phyloP scores from a whole-genome alignment of 2,797 vertebrate genomes.

The Urosaurus nigricauda region DNA sequence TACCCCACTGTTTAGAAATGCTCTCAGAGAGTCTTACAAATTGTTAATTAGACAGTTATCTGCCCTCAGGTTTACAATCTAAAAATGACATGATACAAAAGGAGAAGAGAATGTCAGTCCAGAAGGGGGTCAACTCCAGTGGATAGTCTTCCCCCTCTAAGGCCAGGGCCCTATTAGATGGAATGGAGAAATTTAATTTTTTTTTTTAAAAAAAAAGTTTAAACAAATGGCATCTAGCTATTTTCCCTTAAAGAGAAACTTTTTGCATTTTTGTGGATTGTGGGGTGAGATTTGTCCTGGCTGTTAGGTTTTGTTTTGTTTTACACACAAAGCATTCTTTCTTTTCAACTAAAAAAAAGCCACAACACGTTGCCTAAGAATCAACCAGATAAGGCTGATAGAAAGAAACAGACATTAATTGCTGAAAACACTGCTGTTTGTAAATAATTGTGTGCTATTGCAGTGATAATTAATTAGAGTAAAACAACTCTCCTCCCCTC shows the following conservation, averaged over 20 bases:
- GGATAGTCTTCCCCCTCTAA: no score
- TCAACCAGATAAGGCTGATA: fast-evolving
- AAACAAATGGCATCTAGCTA: not conserved
- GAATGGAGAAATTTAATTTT: no score
- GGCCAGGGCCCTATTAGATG: no score
- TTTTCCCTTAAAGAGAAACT: not conserved
- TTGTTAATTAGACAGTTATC: no score
- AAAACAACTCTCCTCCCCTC: not conserved
- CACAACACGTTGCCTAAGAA: not conserved
- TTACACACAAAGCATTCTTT: not conserved
- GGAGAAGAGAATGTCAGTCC: no score
- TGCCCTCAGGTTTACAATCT: no score
- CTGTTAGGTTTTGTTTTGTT: not conserved
- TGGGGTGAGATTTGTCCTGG: not conserved
- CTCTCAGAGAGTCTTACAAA: no score
- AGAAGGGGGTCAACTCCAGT: no score
- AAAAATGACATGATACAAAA: no score
- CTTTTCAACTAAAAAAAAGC: not conserved
- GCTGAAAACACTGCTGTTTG: not conserved
- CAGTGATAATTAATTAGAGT: conserved; percentile 12
- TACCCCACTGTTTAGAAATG: no score
- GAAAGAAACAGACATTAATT: not conserved
- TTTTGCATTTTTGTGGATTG: not conserved
- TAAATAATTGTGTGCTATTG: no score
- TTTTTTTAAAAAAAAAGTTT: no score